Conservation (phyloP, 2,888 invertebrate genomes). For the Carabus problematicus region DNA sequence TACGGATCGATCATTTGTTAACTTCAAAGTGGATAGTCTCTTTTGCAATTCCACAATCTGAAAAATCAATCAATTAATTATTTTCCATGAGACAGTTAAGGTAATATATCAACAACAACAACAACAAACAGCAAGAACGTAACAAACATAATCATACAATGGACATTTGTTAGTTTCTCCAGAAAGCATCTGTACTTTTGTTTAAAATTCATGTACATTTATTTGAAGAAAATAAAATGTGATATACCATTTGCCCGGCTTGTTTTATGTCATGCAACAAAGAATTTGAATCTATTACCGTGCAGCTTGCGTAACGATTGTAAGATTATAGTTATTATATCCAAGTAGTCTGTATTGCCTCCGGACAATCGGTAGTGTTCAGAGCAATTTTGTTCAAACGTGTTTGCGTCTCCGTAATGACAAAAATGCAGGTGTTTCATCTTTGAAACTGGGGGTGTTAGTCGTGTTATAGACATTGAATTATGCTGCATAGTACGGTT, state of each 20-base stretch:
- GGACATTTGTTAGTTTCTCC: conserved; percentile 8
- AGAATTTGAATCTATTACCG: no score
- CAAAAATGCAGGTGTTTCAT: no score
- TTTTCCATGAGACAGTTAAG: conserved; percentile 17
- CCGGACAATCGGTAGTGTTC: background rate
- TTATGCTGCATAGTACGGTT: no score
- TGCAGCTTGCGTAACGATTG: no score
- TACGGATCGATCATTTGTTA: conserved; percentile 48
- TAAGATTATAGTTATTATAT: no score
- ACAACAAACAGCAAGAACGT: background rate
- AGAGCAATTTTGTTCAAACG: background rate
- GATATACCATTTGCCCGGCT: conserved; percentile 1
- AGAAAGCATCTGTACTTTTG: conserved; percentile 15
- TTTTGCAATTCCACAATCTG: conserved; percentile 67
- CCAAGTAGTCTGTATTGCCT: background rate
- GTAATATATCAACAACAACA: background rate
- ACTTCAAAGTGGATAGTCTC: conserved; percentile 62
- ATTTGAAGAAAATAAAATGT: conserved; percentile 23
- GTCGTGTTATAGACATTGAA: no score
- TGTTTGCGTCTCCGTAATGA: no score
- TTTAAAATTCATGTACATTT: background rate
- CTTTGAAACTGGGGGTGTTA: no score
- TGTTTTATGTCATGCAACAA: no score
- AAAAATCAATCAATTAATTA: conserved; percentile 48
- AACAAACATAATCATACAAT: conserved; percentile 13